Evolutionary conservation across 2,113 vertebrate species (phyloP).

Genomic region (Calyptommatus sinebrachiatus): DNA sequence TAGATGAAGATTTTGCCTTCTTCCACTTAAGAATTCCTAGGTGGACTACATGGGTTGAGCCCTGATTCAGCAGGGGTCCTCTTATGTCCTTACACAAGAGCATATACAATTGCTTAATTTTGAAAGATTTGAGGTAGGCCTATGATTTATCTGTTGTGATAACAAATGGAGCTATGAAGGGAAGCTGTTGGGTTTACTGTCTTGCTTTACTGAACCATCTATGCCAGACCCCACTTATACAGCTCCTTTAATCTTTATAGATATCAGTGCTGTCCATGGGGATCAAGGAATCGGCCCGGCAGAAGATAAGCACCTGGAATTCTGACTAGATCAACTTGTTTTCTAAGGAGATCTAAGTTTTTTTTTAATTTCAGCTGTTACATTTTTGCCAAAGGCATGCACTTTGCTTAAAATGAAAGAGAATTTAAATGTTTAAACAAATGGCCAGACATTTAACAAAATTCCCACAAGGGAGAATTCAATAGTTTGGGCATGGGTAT

Average conservation of each 20-base stretch:
- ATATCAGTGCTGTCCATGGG: constrained; percentile 49
- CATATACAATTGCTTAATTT: neutral
- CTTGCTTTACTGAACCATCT: neutral
- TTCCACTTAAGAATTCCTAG: too few species aligned
- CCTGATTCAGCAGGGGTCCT: too few species aligned
- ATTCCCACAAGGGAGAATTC: neutral
- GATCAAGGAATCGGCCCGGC: constrained; percentile 47
- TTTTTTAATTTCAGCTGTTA: constrained; percentile 36
- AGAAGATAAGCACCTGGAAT: constrained; percentile 52
- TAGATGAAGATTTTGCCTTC: too few species aligned
- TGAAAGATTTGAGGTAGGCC: neutral
- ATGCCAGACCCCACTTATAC: constrained; percentile 1
- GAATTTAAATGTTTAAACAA: neutral
- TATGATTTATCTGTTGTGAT: neutral
- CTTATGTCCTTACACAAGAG: too few species aligned
- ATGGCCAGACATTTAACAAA: neutral
- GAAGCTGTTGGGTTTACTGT: neutral
- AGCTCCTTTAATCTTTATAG: constrained; percentile 39
- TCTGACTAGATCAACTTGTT: constrained; percentile 32
- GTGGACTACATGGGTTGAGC: neutral
- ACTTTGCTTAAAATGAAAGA: constrained; percentile 7
- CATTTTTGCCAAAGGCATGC: constrained; percentile 29
- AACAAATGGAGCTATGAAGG: neutral
- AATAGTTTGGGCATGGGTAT: neutral
- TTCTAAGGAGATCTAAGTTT: constrained; percentile 41